Evolutionary conservation across 1,140 invertebrate genomes (phyloP).

Genomic region (Armadillidium nasatum): DNA sequence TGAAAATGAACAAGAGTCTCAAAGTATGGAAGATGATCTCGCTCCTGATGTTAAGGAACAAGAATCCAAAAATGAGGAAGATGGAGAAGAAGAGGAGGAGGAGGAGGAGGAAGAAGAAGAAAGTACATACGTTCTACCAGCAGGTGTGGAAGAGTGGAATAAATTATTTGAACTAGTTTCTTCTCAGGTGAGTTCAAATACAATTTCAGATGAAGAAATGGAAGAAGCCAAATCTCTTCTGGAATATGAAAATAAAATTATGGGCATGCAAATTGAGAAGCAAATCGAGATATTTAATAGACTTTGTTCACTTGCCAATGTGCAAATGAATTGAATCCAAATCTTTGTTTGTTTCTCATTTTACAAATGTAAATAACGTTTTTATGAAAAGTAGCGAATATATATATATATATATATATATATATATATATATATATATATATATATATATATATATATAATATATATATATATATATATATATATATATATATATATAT

Average conservation of each 20-base stretch:
- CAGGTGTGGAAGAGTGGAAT: constrained; percentile 22
- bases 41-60: neutral
- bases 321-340: constrained; percentile 16
- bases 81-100: neutral
- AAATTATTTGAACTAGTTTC: constrained; percentile 27
- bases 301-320: constrained; percentile 25
- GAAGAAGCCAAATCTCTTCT: constrained; percentile 15
- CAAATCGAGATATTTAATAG: constrained; percentile 25
- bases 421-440: neutral
- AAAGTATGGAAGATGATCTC: neutral
- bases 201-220: constrained; percentile 15
- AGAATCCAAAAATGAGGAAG: neutral
- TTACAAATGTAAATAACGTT: neutral
- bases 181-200: constrained; percentile 9
- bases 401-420: neutral
- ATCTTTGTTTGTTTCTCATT: neutral
- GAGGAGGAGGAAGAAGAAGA: constrained; percentile 10
- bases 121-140: constrained; percentile 26
- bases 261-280: constrained; percentile 11
- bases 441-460: constrained; percentile 2
- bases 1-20: neutral
- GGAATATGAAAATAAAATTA: constrained; percentile 19
- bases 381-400: neutral
- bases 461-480: neutral
- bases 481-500: constrained; percentile 10